Base-by-base conservation (phyloP, 2,888 invertebrate species). In the Listrodromus nycthemerus region DNA sequence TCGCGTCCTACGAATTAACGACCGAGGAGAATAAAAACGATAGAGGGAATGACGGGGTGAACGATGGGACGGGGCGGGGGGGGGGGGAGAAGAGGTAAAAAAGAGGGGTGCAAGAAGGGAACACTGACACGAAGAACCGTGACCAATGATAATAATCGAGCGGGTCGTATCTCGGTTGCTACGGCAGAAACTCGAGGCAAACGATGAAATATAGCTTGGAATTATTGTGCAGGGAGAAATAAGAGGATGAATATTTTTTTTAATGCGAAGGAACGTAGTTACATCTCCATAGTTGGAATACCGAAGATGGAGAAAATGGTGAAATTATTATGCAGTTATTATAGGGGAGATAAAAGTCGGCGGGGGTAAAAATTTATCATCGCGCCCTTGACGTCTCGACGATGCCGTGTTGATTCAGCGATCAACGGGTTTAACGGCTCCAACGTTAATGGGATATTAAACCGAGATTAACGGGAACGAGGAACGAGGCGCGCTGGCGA, bases 81-180 rank as follows among this genome's bases (percentile, higher is more conserved):
- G 30, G 30, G 30, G 30, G 30, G 30, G 30, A 4, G 1, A 3
- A 3, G 37, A 37, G 37, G 37, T 2, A 10, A 10, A 37, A 67
- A 5, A 13, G 41, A 63, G 21, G 48, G 24, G 58, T 24, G 55
- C 48, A 63, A 48, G 33, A 61, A 69, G 13, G 13, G 21, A 75
- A 67, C 30, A 69, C 81, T 78, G 77, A 84, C 78, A 84, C 81
- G 84, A 70, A 81, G 81, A 84, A 82, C 84, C 84, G 84, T 81
- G 81, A 84, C 81, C 84, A 67, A 84, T 65, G 81, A 84, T 84
- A 82, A 84, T 84, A 78, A 79, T 81, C 65, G 70, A 65, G 63
- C 30, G 65, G 78, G 33, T 78, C 69, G 63, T 63, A 58, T 65
- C 30, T 19, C 37, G 69, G 58, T n/a, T 48, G 61, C 45, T n/a